Conservation (phyloP, 2,113 vertebrate genomes). For the Psilopogon haemacephalus region DNA sequence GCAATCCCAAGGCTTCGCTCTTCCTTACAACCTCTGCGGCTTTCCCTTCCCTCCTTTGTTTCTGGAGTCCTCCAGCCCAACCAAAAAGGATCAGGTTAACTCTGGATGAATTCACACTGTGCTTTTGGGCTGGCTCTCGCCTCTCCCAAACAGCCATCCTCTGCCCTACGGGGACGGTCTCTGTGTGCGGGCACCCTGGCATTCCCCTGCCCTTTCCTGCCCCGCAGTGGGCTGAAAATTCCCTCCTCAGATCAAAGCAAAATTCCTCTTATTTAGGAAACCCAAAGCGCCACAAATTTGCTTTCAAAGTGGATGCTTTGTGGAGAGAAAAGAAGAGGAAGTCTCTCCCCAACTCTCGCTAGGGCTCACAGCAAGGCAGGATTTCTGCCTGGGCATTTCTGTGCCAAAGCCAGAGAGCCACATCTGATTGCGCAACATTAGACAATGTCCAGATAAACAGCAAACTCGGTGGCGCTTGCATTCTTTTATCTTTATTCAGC, state of each 20-base stretch:
- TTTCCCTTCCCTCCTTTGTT: constrained; percentile 17
- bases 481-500: constrained; percentile 76
- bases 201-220: background rate
- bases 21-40: constrained; percentile 26
- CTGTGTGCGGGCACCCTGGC: background rate
- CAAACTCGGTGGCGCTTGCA: constrained; percentile 1
- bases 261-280: background rate
- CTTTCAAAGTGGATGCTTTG: background rate
- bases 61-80: background rate
- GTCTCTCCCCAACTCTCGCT: background rate
- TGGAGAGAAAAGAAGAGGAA: background rate
- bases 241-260: background rate
- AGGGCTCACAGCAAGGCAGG: background rate
- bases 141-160: background rate
- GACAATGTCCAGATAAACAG: constrained; percentile 67
- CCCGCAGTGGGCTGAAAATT: background rate
- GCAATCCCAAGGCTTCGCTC: constrained; percentile 56
- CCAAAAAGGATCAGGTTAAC: background rate
- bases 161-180: background rate
- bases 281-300: background rate
- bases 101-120: background rate
- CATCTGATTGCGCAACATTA: constrained; percentile 55
- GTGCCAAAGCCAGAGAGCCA: constrained; percentile 44
- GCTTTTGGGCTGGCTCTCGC: background rate
- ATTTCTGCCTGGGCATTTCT: constrained; percentile 41